Percentiles rank a stretch among this genome's conserved stretches.
Conservation (phyloP, 2,888 invertebrate genomes). For the Rhorus exstirpatorius region DNA sequence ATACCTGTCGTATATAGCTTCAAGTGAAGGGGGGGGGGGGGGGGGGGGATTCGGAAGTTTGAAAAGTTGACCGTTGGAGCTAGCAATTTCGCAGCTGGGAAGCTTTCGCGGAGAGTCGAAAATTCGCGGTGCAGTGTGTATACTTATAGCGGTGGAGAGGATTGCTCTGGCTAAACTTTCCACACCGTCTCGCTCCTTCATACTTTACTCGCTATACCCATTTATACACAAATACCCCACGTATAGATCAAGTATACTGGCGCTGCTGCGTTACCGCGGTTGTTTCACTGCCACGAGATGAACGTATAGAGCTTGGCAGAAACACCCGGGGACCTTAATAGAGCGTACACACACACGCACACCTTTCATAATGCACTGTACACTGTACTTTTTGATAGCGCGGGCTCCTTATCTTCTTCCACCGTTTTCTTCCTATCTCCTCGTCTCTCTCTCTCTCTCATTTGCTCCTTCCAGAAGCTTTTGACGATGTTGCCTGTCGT, state of each 20-base stretch:
- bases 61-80: conserved; percentile 64
- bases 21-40: background rate
- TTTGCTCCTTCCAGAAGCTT: conserved; percentile 48
- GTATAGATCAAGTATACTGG: background rate
- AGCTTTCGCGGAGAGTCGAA: conserved; percentile 25
- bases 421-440: background rate
- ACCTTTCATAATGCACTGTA: conserved; percentile 62
- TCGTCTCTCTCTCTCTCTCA: conserved; percentile 31
- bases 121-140: background rate
- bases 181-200: background rate
- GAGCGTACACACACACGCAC: conserved; percentile 62
- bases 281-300: conserved; percentile 4
- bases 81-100: conserved; percentile 54
- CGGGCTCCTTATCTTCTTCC: conserved; percentile 42
- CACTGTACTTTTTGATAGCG: conserved; percentile 37
- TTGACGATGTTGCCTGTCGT: conserved; percentile 60
- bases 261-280: background rate
- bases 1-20: conserved; percentile 30
- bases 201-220: background rate
- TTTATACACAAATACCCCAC: background rate
- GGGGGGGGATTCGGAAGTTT: conserved; percentile 40
- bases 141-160: background rate
- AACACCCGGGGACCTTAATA: conserved; percentile 60
- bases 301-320: conserved; percentile 48
- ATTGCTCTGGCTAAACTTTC: conserved; percentile 17